These are phyloP conservation scores for Mayetiola destructor DNA, from an alignment of 2,888 invertebrate genomes.

Conservation along the genomic window DNA sequence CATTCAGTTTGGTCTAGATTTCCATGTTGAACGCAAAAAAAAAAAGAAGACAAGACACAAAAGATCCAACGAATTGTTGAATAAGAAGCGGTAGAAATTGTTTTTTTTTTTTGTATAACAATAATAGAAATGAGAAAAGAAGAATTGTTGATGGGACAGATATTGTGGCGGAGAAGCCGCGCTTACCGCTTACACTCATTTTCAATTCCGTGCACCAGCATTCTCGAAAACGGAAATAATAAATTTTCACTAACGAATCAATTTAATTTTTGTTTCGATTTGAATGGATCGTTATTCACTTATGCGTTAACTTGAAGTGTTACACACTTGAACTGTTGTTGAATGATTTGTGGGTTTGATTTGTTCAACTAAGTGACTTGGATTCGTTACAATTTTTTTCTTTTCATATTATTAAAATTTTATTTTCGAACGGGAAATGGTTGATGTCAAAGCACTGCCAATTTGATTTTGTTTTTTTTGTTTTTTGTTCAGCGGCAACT, in stretches of 20 bases:
- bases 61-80: neutral
- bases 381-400: too few relatives aligned
- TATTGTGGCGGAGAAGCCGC: too few relatives aligned
- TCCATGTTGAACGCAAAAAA: neutral
- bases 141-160: neutral
- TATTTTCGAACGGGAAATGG: too few relatives aligned
- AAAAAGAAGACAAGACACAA: neutral
- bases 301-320: too few relatives aligned
- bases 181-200: slow-evolving; percentile 1
- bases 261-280: slow-evolving; percentile 13
- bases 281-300: slow-evolving; percentile 9
- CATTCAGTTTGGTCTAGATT: neutral
- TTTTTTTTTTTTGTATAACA: too few relatives aligned
- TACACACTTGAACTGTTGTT: too few relatives aligned
- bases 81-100: neutral
- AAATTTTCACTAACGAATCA: slow-evolving; percentile 13
- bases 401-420: too few relatives aligned
- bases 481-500: too few relatives aligned
- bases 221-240: slow-evolving; percentile 12
- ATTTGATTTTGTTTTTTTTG: too few relatives aligned
- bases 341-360: too few relatives aligned
- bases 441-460: too few relatives aligned
- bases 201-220: neutral
- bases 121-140: neutral
- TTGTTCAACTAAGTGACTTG: too few relatives aligned